phyloP scores from a whole-genome alignment of 2,113 vertebrate species.

The Neolamprologus devosi region DNA sequence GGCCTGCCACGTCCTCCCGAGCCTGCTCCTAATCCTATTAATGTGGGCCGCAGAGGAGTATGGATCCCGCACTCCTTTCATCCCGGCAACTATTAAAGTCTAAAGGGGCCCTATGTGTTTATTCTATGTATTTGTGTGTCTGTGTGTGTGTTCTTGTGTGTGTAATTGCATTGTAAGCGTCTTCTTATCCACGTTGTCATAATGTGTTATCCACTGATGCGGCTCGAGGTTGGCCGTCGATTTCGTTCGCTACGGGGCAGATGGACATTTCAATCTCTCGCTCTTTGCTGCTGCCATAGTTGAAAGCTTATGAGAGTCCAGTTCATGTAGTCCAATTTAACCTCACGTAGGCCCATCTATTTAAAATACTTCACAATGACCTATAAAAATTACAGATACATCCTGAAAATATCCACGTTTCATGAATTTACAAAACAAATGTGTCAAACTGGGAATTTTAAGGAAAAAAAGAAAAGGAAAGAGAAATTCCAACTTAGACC shows the following conservation, averaged over 20 bases:
- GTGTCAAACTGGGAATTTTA: rapidly evolving
- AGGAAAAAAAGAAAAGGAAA: rapidly evolving
- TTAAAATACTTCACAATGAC: neutral
- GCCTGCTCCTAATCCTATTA: constrained; percentile 71
- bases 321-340: neutral
- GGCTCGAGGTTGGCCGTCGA: constrained; percentile 29
- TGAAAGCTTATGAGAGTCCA: neutral
- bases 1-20: constrained; percentile 46
- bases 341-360: neutral
- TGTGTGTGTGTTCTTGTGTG: constrained; percentile 40
- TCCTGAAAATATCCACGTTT: rapidly evolving
- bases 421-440: neutral
- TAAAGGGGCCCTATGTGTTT: constrained; percentile 33
- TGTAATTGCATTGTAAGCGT: constrained; percentile 63
- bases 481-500: rapidly evolving
- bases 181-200: constrained; percentile 63
- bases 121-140: neutral
- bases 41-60: constrained; percentile 17
- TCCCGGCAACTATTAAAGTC: constrained; percentile 30
- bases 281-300: neutral
- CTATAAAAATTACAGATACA: rapidly evolving
- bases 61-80: constrained; percentile 31
- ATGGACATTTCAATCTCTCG: constrained; percentile 48
- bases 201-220: constrained; percentile 61
- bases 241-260: constrained; percentile 24